A percentile compares a stretch with the other conserved stretches of the same genome.
These are phyloP conservation scores for Cheilosia impressa DNA, from an alignment of 2,888 invertebrate species.

Conservation along the genomic window DNA sequence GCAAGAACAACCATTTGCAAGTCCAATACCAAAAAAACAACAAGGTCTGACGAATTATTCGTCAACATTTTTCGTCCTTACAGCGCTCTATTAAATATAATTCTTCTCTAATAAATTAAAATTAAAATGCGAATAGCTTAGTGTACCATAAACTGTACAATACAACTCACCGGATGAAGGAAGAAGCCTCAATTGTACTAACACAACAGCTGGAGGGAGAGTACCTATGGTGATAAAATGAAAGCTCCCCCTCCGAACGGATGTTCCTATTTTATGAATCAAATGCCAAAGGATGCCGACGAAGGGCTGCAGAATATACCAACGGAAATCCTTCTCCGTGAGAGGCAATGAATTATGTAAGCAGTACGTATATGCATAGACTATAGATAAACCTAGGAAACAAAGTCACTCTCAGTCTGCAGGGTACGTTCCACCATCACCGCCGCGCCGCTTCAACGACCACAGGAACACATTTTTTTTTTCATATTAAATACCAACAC, in stretches of 20 bases:
- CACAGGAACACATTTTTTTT: constrained; percentile 4
- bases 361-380: constrained; percentile 22
- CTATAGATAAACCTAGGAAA: constrained; percentile 16
- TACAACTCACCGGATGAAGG: neutral
- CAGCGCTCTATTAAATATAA: constrained; percentile 21
- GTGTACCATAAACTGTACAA: constrained; percentile 39
- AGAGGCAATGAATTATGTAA: constrained; percentile 33
- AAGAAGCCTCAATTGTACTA: constrained; percentile 8
- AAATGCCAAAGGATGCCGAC: constrained; percentile 33
- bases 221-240: neutral
- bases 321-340: constrained; percentile 1
- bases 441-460: constrained; percentile 8
- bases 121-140: constrained; percentile 44
- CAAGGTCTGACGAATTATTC: neutral
- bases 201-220: no score
- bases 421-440: neutral
- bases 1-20: no score
- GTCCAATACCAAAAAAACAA: no score
- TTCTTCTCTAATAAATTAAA: constrained; percentile 56
- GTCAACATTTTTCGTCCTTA: neutral
- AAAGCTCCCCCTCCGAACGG: neutral
- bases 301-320: constrained; percentile 34
- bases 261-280: constrained; percentile 39
- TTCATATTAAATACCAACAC: constrained; percentile 3
- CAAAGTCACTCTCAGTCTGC: constrained; percentile 32